Base-by-base conservation (phyloP, 2,888 invertebrate genomes). In the Chloromyia formosa region DNA sequence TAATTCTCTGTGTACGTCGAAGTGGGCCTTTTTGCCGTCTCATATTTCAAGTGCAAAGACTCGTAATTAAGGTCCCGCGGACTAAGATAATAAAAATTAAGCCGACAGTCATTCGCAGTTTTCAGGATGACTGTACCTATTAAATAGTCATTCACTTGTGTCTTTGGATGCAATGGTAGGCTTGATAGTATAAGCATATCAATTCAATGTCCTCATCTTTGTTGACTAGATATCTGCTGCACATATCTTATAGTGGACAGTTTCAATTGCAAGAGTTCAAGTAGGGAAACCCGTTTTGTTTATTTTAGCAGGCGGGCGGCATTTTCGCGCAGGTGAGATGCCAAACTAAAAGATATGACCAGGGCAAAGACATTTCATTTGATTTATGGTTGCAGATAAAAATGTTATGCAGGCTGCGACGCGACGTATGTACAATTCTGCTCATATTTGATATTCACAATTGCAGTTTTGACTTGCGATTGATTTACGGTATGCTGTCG, bases 311-410 rank as follows among this genome's bases (percentile, higher is more conserved):
- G 56, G 71, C 71, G 71, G 71, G 71, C 58, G 58, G 71, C 56
- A 71, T 71, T 27, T 73, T 75, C 74, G 72, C 74, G 74, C 75
- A 75, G 77, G 75, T 77, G 75, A 77, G 75, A 77, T 75, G 77
- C 74, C 73, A 75, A 76, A 75, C 74, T 45, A 71, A 49, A 49
- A 74, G 74, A 75, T 72, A 74, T 74, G 73, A 69, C 74, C 75
- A 68, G 73, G 35, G 69, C 73, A 60, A 60, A 74, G 74, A 75
- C 77, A 77, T 77, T 75, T 73, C 62, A 60, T 66, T 74, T 77
- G 75, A 77, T 77, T 77, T 75, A 77, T 75, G 68, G 58, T 20
- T 40, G 42, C 54, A 75, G 75, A 77, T 75, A 75, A 77, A 74
- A 74, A 69, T 35, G 27, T 56, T 27, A 68, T 69, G 56, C 73